Evolutionary conservation across 1,140 invertebrate species (phyloP).

Genomic region (Chymomyza costata): DNA sequence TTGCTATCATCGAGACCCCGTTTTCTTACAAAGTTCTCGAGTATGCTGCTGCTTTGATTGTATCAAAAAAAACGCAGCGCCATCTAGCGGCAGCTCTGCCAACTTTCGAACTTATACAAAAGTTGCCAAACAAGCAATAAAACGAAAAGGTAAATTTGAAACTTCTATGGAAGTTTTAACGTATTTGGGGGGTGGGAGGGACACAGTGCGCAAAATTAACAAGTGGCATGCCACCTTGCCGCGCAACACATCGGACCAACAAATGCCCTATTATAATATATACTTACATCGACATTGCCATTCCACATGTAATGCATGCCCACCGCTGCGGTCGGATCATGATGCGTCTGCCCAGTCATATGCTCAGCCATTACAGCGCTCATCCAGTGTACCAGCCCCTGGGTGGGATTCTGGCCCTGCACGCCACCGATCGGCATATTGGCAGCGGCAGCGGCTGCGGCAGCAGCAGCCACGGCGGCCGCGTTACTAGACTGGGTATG

Average conservation of each 20-base stretch:
- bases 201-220: too few relatives aligned
- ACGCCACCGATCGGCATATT: conserved; percentile 75
- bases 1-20: too few relatives aligned
- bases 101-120: conserved; percentile 19
- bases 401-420: conserved; percentile 80
- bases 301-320: conserved; percentile 84
- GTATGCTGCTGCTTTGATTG: too few relatives aligned
- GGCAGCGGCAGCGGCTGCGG: conserved; percentile 44
- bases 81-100: conserved; percentile 1
- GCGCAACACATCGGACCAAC: too few relatives aligned
- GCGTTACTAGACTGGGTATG: conserved; percentile 26
- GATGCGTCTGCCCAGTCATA: conserved; percentile 81
- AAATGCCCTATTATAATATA: too few relatives aligned
- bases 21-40: too few relatives aligned
- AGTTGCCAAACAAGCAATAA: neutral
- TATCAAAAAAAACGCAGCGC: too few relatives aligned
- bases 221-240: too few relatives aligned
- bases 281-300: conserved; percentile 79
- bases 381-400: conserved; percentile 88
- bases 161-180: too few relatives aligned
- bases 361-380: conserved; percentile 87
- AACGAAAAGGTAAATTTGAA: too few relatives aligned
- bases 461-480: conserved; percentile 46
- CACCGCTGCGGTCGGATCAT: conserved; percentile 78
- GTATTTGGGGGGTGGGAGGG: neutral